Evolutionary conservation across 2,888 invertebrate genomes (phyloP).

Genomic region (Julus scanicus): DNA sequence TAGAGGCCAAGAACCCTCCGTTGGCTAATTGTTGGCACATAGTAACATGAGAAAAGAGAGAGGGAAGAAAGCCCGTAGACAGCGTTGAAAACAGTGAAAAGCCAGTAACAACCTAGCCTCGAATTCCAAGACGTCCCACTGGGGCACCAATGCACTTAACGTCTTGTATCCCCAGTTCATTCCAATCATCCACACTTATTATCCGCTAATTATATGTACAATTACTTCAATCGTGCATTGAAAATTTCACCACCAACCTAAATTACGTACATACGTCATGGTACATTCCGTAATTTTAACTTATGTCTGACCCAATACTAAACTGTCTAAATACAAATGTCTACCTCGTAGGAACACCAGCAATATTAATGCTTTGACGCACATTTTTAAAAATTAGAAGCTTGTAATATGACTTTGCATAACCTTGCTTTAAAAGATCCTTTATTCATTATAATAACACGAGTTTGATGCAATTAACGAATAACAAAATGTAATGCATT

Average conservation of each 20-base stretch:
- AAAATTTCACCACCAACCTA: background rate
- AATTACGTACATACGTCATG: background rate
- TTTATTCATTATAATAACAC: no score
- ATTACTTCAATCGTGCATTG: background rate
- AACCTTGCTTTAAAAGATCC: no score
- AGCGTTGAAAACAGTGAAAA: conserved; percentile 8
- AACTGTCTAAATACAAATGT: background rate
- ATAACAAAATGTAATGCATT: no score
- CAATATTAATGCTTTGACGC: no score
- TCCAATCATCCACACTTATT: background rate
- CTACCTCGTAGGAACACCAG: no score
- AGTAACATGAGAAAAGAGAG: background rate
- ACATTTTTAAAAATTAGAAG: no score
- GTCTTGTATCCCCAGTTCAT: conserved; percentile 13
- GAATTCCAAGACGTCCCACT: background rate
- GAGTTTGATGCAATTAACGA: no score
- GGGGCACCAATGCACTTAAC: conserved; percentile 17
- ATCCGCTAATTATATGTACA: background rate
- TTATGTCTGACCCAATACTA: background rate
- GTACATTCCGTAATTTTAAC: background rate
- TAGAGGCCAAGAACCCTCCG: conserved; percentile 38
- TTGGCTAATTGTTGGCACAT: background rate
- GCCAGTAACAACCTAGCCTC: background rate
- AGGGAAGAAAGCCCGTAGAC: background rate
- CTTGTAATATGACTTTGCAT: no score